phyloP scores from a whole-genome alignment of 2,113 vertebrate genomes.

The Passer domesticus region DNA sequence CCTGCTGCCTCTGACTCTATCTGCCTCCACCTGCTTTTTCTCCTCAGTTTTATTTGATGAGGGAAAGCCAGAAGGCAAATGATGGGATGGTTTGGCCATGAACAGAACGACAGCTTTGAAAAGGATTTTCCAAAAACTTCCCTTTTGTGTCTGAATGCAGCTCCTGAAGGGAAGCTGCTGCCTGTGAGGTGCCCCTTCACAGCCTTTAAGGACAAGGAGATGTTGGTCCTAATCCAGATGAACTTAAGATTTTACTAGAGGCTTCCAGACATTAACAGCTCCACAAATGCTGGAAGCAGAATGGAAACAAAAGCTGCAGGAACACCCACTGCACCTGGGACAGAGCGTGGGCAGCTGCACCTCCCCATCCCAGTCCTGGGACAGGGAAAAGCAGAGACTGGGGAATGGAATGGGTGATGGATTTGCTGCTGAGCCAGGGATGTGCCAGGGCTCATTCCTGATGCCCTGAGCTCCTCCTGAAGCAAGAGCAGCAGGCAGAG shows the following conservation, averaged over 20 bases:
- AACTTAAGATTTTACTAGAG: not conserved
- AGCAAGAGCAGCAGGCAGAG: not conserved
- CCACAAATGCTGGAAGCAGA: not conserved
- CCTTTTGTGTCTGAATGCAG: not conserved
- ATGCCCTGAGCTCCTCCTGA: not conserved
- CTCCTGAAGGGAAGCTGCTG: not conserved
- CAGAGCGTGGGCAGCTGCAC: not conserved
- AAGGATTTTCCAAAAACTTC: not conserved
- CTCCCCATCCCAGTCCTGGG: rapidly evolving
- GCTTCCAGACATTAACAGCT: not conserved
- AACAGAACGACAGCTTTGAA: not conserved
- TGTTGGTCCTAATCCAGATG: not conserved
- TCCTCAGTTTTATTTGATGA: not conserved
- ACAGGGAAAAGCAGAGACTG: not conserved
- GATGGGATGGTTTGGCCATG: not conserved
- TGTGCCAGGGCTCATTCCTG: not conserved
- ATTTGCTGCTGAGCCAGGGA: not conserved
- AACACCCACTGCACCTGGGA: not conserved
- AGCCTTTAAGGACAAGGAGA: not conserved
- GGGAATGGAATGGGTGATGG: not conserved
- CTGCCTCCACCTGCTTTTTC: not conserved
- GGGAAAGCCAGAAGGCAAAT: not conserved
- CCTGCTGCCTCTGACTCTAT: not conserved
- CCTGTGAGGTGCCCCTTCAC: not conserved
- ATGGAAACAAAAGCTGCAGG: not conserved